Percentiles rank a stretch among this genome's conserved stretches.
Conservation (phyloP, 2,113 vertebrate genomes). For the Bubalus kerabau region DNA sequence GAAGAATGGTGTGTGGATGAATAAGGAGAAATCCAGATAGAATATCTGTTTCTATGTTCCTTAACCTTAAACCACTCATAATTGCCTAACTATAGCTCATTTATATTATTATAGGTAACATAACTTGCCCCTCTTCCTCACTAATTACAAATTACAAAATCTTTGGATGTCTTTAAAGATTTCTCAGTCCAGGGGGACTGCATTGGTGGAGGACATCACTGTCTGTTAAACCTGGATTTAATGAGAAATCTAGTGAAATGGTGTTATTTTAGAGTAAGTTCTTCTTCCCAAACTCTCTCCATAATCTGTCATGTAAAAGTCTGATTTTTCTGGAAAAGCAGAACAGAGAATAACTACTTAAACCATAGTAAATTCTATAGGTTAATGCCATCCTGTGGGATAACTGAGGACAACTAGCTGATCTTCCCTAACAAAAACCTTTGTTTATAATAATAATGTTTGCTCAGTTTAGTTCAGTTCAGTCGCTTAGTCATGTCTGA, state of each 20-base stretch:
- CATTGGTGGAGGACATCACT: neutral
- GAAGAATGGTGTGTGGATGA: neutral
- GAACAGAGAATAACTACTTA: neutral
- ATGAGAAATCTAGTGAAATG: neutral
- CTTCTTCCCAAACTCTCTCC: neutral
- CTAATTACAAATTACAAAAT: neutral
- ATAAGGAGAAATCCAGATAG: neutral
- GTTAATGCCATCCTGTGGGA: neutral
- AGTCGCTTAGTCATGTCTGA: accelerated
- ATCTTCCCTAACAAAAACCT: neutral
- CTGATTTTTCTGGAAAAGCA: neutral
- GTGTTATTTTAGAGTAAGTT: neutral
- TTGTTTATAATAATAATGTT: neutral
- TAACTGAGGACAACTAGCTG: neutral
- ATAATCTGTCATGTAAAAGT: neutral
- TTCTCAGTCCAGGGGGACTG: neutral
- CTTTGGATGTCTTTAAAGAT: neutral
- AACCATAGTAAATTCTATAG: neutral
- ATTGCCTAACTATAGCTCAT: neutral
- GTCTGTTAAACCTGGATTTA: neutral
- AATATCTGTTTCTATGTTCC: neutral
- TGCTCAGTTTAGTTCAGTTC: neutral
- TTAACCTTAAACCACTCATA: neutral
- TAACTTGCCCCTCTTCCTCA: neutral
- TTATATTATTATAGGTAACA: neutral